Conservation (phyloP, 2,113 vertebrate species). For the Myxocyprinus asiaticus region DNA sequence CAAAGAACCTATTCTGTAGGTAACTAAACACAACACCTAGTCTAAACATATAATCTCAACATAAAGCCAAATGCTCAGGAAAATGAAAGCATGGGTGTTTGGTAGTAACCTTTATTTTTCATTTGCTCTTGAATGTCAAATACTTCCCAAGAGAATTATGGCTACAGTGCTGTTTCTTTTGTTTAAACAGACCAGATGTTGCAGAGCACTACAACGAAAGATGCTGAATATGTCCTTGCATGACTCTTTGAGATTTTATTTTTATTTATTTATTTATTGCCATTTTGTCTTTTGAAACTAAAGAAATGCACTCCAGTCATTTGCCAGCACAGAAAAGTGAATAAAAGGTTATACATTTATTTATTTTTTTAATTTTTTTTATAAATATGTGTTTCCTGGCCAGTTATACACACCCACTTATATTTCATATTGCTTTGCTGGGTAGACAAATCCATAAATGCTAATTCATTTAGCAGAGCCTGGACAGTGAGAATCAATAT, state of each 20-base stretch:
- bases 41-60: too few relatives aligned
- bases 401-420: conserved; percentile 8
- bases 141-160: too few relatives aligned
- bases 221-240: neutral
- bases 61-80: too few relatives aligned
- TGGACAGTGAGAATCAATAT: conserved; percentile 19
- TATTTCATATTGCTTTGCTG: conserved; percentile 9
- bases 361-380: too few relatives aligned
- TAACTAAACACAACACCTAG: too few relatives aligned
- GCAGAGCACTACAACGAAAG: neutral
- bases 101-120: too few relatives aligned
- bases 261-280: too few relatives aligned
- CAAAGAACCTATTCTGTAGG: too few relatives aligned
- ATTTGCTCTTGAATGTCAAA: too few relatives aligned
- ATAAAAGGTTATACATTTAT: neutral
- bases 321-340: neutral
- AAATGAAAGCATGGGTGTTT: too few relatives aligned
- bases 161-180: too few relatives aligned
- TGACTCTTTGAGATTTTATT: neutral
- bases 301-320: neutral
- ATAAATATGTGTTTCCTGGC: neutral
- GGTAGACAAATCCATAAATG: conserved; percentile 19
- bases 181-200: too few relatives aligned
- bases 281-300: neutral
- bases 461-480: neutral